Evolutionary conservation across 2,797 vertebrate species (phyloP), one percentile per base, ranked within the genome.

Genomic region (Rallus crepitans): DNA sequence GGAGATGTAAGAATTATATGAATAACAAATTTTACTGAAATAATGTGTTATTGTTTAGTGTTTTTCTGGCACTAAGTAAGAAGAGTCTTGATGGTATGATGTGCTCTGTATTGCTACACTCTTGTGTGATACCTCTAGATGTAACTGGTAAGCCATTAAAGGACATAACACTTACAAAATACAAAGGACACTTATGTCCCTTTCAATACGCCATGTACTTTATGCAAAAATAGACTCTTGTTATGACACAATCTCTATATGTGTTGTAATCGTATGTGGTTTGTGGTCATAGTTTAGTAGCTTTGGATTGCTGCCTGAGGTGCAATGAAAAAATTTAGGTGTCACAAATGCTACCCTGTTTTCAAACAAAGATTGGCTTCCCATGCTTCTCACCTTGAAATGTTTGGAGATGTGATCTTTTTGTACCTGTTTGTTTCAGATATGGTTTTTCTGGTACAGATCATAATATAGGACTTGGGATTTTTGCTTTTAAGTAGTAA

Each of bases 201-300:
- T 82, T 82, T 72, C 69, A 80, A 40, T 86, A 55, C 25, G 40
- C 25, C n/a, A 13, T 20, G 21, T 52, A 69, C 52, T 80, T 90
- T 35, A 66, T 52, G 87, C 7, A 75, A 82, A 40, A 85, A 39
- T 4, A 37, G 57, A 50, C 40, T 56, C 30, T 30, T 39, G 56
- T 60, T 89, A 40, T 35, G 64, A 65, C 33, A 76, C 48, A 89
- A 56, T n/a, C 65, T 94, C 78, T 86, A 17, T 37, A 91, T 95
- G 37, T 81, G 76, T 80, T 80, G 70, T 89, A 96, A 87, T 70
- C 17, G 4, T 40, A 23, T 90, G 87, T 28, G 82, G 69, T 73
- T 84, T 95, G 68, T 95, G 91, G 61, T 82, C 76, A 30, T 64
- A 57, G 50, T 96, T 95, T 64, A 84, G 85, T 69, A 87, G 39